These are phyloP conservation scores for Nomada lathburiana DNA, from an alignment of 2,888 invertebrate genomes.

Conservation along the genomic window DNA sequence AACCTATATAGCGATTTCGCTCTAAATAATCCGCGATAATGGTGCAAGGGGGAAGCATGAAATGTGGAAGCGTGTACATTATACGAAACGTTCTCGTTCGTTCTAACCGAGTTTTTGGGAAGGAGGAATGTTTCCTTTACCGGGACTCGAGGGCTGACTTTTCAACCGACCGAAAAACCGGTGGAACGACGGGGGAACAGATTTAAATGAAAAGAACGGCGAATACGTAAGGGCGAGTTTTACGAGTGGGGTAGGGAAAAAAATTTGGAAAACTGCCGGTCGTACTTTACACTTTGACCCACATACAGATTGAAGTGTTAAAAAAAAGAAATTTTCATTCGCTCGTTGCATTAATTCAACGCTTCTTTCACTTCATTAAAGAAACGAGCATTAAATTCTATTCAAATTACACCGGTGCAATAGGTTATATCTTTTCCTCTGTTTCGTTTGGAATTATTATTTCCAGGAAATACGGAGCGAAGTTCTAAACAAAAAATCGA, in stretches of 20 bases:
- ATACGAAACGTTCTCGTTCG: background rate
- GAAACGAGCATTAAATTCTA: background rate
- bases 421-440: background rate
- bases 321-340: background rate
- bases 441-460: slow-evolving; percentile 32
- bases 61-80: background rate
- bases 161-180: background rate
- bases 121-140: no score
- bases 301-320: background rate
- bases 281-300: background rate
- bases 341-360: background rate
- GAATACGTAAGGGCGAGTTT: background rate
- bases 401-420: background rate
- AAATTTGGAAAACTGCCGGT: background rate
- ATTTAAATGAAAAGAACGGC: background rate
- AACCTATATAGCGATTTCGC: slow-evolving; percentile 37
- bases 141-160: background rate
- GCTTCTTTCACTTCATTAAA: background rate
- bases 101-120: no score
- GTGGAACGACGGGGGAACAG: background rate
- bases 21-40: slow-evolving; percentile 41
- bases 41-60: background rate
- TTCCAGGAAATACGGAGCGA: slow-evolving; percentile 10
- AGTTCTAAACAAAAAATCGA: background rate
- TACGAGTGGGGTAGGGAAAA: background rate